Evolutionary conservation across 2,888 invertebrate genomes (phyloP).

Genomic region (Dyspetes luteomarginatus): DNA sequence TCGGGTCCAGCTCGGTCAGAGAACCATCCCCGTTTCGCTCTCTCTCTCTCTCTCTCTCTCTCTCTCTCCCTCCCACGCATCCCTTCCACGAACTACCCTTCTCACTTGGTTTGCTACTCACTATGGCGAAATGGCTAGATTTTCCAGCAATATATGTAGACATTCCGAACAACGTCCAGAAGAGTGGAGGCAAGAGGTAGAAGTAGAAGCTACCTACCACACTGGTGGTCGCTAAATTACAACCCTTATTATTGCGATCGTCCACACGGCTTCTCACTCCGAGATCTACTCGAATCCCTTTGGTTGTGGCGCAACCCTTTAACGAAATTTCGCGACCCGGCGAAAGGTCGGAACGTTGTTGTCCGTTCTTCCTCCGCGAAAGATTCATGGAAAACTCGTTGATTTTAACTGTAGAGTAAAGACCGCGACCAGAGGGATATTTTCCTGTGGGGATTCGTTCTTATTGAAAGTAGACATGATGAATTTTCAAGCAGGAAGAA

Average conservation of each 20-base stretch:
- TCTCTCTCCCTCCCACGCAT: conserved; percentile 59
- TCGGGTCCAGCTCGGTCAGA: conserved; percentile 71
- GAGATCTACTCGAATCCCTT: conserved; percentile 19
- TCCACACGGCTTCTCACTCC: conserved; percentile 37
- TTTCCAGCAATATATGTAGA: conserved; percentile 63
- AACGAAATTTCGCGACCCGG: conserved; percentile 58
- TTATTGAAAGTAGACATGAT: conserved; percentile 42
- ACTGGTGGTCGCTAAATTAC: conserved; percentile 66
- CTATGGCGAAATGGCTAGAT: conserved; percentile 58
- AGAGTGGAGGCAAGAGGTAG: conserved; percentile 50
- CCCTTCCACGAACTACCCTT: conserved; percentile 60
- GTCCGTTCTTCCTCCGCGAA: conserved; percentile 37
- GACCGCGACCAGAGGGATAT: background rate
- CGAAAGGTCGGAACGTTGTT: conserved; percentile 58
- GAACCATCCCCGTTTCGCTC: conserved; percentile 65
- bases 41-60: conserved; percentile 46
- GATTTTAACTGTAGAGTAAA: conserved; percentile 61
- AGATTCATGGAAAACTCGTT: conserved; percentile 44
- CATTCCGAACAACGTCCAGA: conserved; percentile 52
- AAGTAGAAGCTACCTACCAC: conserved; percentile 59
- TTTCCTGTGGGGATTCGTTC: conserved; percentile 7
- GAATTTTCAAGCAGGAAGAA: conserved; percentile 17
- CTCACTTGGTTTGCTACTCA: conserved; percentile 49
- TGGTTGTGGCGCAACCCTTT: conserved; percentile 55
- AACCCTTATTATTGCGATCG: conserved; percentile 70